Evolutionary conservation across 2,797 vertebrate genomes (phyloP).

Genomic region (Falco rusticolus): DNA sequence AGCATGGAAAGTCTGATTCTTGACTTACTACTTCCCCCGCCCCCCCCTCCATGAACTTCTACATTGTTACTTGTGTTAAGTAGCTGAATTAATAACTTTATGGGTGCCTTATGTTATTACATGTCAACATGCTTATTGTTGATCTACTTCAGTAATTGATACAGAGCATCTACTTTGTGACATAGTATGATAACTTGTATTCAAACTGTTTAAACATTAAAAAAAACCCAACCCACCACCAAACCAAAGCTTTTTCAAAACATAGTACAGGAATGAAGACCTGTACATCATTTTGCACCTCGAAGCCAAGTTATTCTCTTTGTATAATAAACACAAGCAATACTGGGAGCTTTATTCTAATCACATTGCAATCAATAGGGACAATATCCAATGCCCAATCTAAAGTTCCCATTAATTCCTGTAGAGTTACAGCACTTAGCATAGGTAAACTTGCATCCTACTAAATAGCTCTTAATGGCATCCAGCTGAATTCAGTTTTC

Average conservation of each 20-base stretch:
- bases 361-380: neutral
- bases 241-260: neutral
- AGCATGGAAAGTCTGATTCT: neutral
- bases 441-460: neutral
- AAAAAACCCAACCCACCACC: neutral
- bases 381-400: neutral
- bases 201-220: neutral
- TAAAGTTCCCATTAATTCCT: neutral
- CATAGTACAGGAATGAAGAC: neutral
- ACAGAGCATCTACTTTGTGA: neutral
- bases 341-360: neutral
- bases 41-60: neutral
- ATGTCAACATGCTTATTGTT: neutral
- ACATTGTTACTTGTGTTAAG: neutral
- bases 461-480: neutral
- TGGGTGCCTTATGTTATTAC: neutral
- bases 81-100: neutral
- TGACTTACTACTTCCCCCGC: neutral
- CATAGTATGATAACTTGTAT: neutral
- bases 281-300: neutral
- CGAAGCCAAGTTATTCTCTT: neutral
- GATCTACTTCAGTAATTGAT: neutral
- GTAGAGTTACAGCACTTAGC: neutral
- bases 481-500: neutral
- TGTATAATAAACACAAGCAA: neutral